Evolutionary conservation across 2,888 invertebrate species (phyloP).

Genomic region (Lacanobia wlatinum): DNA sequence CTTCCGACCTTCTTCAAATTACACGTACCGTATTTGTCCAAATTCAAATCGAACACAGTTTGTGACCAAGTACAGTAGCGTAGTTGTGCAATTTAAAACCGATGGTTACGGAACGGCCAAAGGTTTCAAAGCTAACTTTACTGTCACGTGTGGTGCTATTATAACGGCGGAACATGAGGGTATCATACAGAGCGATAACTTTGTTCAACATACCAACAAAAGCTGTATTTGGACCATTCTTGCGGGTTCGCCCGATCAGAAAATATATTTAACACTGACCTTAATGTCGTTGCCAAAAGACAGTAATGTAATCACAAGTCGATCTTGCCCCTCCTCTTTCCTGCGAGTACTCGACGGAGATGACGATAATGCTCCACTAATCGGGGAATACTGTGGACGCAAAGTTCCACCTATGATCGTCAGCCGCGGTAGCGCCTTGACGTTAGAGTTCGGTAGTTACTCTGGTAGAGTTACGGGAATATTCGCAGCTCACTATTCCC

Average conservation of each 20-base stretch:
- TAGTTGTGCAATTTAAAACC: constrained; percentile 92
- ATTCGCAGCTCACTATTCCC: constrained; percentile 86
- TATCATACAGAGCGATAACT: constrained; percentile 83
- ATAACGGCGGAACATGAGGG: constrained; percentile 91
- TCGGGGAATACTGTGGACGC: constrained; percentile 92
- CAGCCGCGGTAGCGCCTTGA: constrained; percentile 92
- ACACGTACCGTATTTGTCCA: constrained; percentile 89
- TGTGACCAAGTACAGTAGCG: constrained; percentile 91
- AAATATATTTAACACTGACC: constrained; percentile 93
- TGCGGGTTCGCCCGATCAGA: constrained; percentile 90
- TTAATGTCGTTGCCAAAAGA: constrained; percentile 87
- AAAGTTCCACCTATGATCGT: constrained; percentile 92
- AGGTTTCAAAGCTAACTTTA: constrained; percentile 95
- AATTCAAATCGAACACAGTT: constrained; percentile 77
- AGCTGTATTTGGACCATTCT: constrained; percentile 94
- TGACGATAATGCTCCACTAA: constrained; percentile 91
- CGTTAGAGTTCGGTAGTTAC: constrained; percentile 84
- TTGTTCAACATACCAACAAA: constrained; percentile 72
- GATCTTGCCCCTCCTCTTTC: constrained; percentile 80
- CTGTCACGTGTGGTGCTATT: constrained; percentile 93
- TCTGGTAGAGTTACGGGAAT: constrained; percentile 72
- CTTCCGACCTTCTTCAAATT: constrained; percentile 72
- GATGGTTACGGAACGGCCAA: constrained; percentile 91
- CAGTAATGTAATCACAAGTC: constrained; percentile 70
- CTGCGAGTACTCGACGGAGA: constrained; percentile 93